Conservation (phyloP, 2,797 vertebrate genomes). For the Psittacula echo region DNA sequence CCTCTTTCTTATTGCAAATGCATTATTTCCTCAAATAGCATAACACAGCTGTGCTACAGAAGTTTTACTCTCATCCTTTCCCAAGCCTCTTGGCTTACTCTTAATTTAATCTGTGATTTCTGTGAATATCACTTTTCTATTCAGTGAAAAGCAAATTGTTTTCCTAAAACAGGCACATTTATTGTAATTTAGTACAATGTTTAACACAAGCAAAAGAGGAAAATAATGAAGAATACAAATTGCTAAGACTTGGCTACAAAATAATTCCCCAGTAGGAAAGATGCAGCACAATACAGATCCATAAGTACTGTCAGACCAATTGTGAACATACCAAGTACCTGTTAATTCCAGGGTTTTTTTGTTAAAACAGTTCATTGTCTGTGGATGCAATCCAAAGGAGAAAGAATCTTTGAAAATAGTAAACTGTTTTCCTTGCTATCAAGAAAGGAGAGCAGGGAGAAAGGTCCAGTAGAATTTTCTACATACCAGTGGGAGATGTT, state of each 20-base stretch:
- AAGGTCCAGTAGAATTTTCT: not conserved
- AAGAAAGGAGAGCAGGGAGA: not conserved
- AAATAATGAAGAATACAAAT: not conserved
- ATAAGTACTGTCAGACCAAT: not conserved
- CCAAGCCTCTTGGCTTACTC: not conserved
- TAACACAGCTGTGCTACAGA: not conserved
- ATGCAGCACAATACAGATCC: not conserved
- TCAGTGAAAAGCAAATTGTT: not conserved
- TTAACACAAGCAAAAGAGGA: not conserved
- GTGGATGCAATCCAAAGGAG: not conserved
- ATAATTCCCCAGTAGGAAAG: not conserved
- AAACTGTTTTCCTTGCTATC: not conserved
- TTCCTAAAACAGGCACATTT: not conserved
- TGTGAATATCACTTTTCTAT: not conserved
- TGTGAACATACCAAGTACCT: not conserved
- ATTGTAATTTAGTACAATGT: not conserved
- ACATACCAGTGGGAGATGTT: not conserved
- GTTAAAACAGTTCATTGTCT: not conserved
- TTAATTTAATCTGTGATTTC: not conserved
- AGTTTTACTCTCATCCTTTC: slow-evolving; percentile 7
- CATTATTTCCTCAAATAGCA: not conserved
- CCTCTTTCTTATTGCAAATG: not conserved
- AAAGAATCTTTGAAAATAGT: not conserved
- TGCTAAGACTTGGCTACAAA: not conserved
- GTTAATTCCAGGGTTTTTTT: not conserved